Conservation (phyloP, 2,113 vertebrate genomes). For the Neodontobutis hainanensis region DNA sequence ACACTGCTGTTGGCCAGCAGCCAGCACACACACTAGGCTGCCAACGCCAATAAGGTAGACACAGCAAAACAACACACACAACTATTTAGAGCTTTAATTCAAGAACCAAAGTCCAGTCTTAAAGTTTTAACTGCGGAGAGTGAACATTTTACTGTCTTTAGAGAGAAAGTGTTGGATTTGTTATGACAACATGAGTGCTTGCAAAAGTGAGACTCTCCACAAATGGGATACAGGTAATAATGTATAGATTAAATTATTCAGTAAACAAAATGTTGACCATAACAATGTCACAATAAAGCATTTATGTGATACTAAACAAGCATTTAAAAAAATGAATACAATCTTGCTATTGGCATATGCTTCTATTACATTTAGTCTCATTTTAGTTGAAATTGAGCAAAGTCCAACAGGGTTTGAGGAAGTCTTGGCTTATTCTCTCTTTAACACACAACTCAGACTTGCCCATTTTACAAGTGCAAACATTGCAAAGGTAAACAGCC, state of each 20-base stretch:
- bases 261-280: not conserved
- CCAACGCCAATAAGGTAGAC: constrained; percentile 75
- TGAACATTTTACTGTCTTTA: constrained; percentile 34
- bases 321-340: too few species aligned
- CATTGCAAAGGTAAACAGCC: not conserved
- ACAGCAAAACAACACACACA: constrained; percentile 17
- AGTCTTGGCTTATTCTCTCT: not conserved
- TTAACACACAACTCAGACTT: not conserved
- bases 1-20: constrained; percentile 62
- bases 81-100: not conserved
- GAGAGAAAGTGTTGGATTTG: constrained; percentile 21
- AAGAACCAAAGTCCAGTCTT: not conserved
- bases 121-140: constrained; percentile 6
- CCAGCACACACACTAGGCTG: constrained; percentile 69
- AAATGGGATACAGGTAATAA: not conserved
- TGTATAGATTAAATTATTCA: not conserved
- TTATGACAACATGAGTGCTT: constrained; percentile 24
- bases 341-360: too few species aligned
- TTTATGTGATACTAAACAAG: too few species aligned
- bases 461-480: not conserved
- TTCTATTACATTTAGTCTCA: too few species aligned
- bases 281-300: too few species aligned
- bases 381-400: not conserved
- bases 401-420: too few species aligned
- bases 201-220: constrained; percentile 15